Evolutionary conservation across 2,888 invertebrate genomes (phyloP).

Genomic region (Lithophane ornitopus): DNA sequence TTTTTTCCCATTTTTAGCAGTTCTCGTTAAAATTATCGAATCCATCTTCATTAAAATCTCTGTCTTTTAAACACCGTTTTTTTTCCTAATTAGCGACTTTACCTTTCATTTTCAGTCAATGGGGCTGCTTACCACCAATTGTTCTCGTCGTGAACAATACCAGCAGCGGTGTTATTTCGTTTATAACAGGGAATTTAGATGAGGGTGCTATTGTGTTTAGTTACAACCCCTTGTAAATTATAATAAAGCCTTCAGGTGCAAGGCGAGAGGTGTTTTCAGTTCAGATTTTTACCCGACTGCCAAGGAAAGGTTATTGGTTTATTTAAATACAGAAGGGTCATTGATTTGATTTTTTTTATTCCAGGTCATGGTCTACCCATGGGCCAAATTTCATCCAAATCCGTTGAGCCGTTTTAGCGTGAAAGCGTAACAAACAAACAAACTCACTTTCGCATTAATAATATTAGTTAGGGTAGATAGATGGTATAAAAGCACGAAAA

Average conservation of each 20-base stretch:
- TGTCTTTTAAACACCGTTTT: background rate
- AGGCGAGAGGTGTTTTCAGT: constrained; percentile 3
- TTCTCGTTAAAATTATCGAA: constrained; percentile 5
- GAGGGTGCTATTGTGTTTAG: constrained; percentile 34
- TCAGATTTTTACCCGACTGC: background rate
- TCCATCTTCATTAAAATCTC: constrained; percentile 3
- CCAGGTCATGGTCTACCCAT: too few relatives aligned
- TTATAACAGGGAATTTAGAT: constrained; percentile 18
- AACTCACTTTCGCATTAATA: too few relatives aligned
- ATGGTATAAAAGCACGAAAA: too few relatives aligned
- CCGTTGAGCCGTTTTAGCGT: too few relatives aligned
- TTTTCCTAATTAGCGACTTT: constrained; percentile 18
- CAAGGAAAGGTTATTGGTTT: too few relatives aligned
- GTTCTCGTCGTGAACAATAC: constrained; percentile 37
- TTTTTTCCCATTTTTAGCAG: background rate
- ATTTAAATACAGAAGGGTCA: background rate
- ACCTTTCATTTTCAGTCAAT: constrained; percentile 14
- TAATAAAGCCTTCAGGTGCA: constrained; percentile 37
- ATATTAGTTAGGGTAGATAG: too few relatives aligned
- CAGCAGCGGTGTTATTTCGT: constrained; percentile 20
- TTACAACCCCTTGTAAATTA: constrained; percentile 39
- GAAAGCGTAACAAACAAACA: too few relatives aligned
- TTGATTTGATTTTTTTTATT: background rate
- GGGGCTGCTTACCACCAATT: constrained; percentile 19
- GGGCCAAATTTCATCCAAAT: too few relatives aligned